Base-by-base conservation (phyloP, 1,140 invertebrate species). In the Diabrotica virgifera region DNA sequence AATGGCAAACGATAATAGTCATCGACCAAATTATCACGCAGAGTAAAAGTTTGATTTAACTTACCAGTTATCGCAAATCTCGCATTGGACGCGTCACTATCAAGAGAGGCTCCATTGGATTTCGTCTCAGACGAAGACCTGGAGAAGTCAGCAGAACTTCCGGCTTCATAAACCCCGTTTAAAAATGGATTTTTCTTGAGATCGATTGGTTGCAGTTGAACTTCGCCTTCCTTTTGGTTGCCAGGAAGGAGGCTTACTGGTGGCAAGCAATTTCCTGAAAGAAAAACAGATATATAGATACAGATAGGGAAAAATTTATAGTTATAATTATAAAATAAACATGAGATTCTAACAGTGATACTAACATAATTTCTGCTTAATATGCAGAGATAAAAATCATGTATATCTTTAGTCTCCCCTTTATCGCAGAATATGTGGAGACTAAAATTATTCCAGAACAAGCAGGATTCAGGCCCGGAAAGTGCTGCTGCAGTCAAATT, bases 181-280 rank as follows among this genome's bases (percentile, higher is more conserved):
- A 78, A 65, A 63, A 78, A 78, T 6, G 74, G 72, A 64, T 78
- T 80, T 35, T 75, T 76, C 38, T 72, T 66, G 3, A 79, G 56
- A 62, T 80, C 75, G 24, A 79, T 59, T 53, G 62, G 52, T 11
- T 36, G 59, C 50, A 64, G 60, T 57, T 50, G 54, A 10, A 13
- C 58, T 51, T 52, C 64, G 54, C 51, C 69, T 60, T 24, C 53
- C 12, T 62, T 71, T 62, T 6, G 53, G 58, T 55, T 68, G 63
- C 36, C 66, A 10, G 59, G 58, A 57, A 53, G 53, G 8, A 55
- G 55, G 61, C 13, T 52, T 13, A 24, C 37, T 8, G 70, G 65
- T 9, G 62, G 62, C 36, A 64, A 14, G 66, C 68, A 72, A 36
- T 59, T 62, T 24, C 59, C 64, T 63, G 40, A 10, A 52, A 58